phyloP scores from a whole-genome alignment of 2,888 invertebrate species.

The Campoplex nolae region DNA sequence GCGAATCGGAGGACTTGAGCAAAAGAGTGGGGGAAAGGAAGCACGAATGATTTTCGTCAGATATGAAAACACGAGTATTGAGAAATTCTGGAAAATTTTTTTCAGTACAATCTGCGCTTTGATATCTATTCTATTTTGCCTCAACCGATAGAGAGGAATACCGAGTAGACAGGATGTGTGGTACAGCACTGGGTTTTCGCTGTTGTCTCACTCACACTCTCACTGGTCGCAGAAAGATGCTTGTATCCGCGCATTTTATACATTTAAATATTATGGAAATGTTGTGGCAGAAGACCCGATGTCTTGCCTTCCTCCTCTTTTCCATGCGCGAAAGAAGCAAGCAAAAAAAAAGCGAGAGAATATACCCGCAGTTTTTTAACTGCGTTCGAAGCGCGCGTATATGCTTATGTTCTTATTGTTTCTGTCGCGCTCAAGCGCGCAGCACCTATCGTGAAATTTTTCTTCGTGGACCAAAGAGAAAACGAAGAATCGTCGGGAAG shows the following conservation, averaged over 20 bases:
- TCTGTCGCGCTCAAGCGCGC: slow-evolving; percentile 33
- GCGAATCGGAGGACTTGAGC: no score
- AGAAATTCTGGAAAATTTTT: not conserved
- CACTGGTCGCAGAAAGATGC: slow-evolving; percentile 48
- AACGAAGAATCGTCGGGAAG: slow-evolving; percentile 44
- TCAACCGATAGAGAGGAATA: slow-evolving; percentile 49
- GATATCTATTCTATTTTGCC: slow-evolving; percentile 53
- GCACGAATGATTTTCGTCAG: not conserved
- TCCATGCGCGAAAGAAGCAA: slow-evolving; percentile 13
- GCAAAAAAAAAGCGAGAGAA: slow-evolving; percentile 13
- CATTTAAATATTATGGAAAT: slow-evolving; percentile 84
- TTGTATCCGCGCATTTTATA: slow-evolving; percentile 75
- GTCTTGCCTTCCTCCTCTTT: slow-evolving; percentile 34
- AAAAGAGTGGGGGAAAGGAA: no score
- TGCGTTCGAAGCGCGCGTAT: slow-evolving; percentile 34
- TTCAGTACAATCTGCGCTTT: not conserved
- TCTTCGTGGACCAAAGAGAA: slow-evolving; percentile 22
- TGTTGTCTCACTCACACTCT: slow-evolving; percentile 58
- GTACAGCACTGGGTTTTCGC: slow-evolving; percentile 37
- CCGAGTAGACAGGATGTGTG: slow-evolving; percentile 39
- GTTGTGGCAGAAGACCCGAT: slow-evolving; percentile 49
- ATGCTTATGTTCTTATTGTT: slow-evolving; percentile 61
- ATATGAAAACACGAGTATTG: not conserved
- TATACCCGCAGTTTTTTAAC: slow-evolving; percentile 44
- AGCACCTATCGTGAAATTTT: slow-evolving; percentile 57